These are phyloP conservation scores for Paramormyrops hopkinsi DNA, from an alignment of 2,797 vertebrate genomes.

Conservation along the genomic window DNA sequence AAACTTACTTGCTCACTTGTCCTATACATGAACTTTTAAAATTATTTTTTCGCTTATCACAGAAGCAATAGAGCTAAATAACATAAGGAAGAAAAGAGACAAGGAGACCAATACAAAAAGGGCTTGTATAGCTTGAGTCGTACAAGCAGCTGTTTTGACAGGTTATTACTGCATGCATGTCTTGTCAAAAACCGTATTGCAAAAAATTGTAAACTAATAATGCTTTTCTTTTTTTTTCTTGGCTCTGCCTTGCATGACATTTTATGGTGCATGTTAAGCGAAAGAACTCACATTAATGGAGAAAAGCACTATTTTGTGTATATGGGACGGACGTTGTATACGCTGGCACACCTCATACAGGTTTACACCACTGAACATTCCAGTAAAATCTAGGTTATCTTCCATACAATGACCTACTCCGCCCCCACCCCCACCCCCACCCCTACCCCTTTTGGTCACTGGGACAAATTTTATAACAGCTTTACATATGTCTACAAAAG, in stretches of 20 bases:
- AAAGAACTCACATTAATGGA: background rate
- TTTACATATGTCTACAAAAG: background rate
- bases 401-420: background rate
- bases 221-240: background rate
- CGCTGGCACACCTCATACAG: background rate
- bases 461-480: background rate
- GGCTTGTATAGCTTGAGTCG: background rate
- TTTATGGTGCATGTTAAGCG: background rate
- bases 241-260: background rate
- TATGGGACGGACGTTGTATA: background rate
- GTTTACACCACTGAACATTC: background rate
- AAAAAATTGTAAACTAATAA: background rate
- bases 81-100: background rate
- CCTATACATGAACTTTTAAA: background rate
- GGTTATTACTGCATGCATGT: slow-evolving; percentile 3
- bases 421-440: background rate
- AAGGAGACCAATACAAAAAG: background rate
- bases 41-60: background rate
- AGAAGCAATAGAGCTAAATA: background rate
- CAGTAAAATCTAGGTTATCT: background rate
- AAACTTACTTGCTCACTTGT: background rate
- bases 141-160: background rate
- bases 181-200: slow-evolving; percentile 7
- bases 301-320: background rate
- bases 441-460: background rate